Conservation (phyloP, 1,140 invertebrate species). For the Samia ricini region DNA sequence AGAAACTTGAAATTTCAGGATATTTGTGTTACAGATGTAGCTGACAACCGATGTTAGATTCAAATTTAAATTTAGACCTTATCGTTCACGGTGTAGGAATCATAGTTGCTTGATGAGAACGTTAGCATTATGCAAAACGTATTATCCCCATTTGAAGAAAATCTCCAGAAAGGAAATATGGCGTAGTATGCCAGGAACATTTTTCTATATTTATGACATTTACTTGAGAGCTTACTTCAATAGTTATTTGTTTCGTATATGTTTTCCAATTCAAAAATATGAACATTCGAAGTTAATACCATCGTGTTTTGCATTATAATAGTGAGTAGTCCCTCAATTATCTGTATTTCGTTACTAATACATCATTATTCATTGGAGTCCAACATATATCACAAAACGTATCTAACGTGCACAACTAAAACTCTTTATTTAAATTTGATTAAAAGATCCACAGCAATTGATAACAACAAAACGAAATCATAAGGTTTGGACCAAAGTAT, state of each 20-base stretch:
- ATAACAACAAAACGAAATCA: too few species aligned
- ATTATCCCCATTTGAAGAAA: not conserved
- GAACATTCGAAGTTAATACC: too few species aligned
- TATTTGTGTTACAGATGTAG: not conserved
- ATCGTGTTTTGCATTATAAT: too few species aligned
- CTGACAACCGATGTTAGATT: not conserved
- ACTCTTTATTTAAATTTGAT: too few species aligned
- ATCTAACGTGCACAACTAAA: too few species aligned
- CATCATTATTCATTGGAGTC: too few species aligned
- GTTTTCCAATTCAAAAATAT: too few species aligned
- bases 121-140: not conserved
- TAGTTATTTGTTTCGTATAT: not conserved
- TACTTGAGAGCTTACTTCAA: not conserved
- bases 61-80: not conserved
- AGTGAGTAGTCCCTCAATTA: too few species aligned
- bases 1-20: not conserved
- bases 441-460: too few species aligned
- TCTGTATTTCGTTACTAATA: too few species aligned
- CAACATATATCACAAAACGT: too few species aligned
- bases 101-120: not conserved
- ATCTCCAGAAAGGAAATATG: not conserved
- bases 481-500: too few species aligned
- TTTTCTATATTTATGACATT: not conserved
- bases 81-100: not conserved
- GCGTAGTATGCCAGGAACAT: constrained; percentile 1